A percentile compares a stretch with the other conserved stretches of the same genome.
Evolutionary conservation across 1,140 invertebrate species (phyloP).

Genomic region (Contarinia nasturtii): DNA sequence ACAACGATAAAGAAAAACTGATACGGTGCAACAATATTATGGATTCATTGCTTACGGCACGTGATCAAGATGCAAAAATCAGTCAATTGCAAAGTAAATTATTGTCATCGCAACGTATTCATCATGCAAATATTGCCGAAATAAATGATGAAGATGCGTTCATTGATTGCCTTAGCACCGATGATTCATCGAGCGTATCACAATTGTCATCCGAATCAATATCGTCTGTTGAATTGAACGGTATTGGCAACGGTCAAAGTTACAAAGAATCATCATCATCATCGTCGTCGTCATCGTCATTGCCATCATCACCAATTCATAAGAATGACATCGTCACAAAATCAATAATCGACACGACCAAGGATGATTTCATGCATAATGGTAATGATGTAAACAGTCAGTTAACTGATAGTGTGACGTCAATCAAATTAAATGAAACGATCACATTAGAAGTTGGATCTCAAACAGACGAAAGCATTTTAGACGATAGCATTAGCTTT

Average conservation of each 20-base stretch:
- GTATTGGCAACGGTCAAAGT: not conserved
- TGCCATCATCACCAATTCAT: not conserved
- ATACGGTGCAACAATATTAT: conserved; percentile 7
- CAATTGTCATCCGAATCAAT: not conserved
- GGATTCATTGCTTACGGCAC: conserved; percentile 15
- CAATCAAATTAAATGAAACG: conserved; percentile 39
- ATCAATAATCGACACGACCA: not conserved
- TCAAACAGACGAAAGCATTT: conserved; percentile 32
- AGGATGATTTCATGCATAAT: not conserved
- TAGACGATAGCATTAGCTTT: conserved; percentile 7
- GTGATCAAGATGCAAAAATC: conserved; percentile 10
- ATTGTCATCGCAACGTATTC: conserved; percentile 17
- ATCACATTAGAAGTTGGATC: conserved; percentile 39
- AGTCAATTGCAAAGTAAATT: conserved; percentile 21
- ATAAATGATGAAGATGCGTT: not conserved
- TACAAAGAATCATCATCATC: not conserved
- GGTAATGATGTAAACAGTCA: not conserved
- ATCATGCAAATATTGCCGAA: not conserved
- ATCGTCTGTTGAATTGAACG: not conserved
- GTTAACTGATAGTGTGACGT: conserved; percentile 19
- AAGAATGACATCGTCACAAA: not conserved
- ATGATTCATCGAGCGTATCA: not conserved
- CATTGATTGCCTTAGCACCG: not conserved
- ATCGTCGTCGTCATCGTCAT: not conserved
- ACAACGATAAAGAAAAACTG: not conserved